Evolutionary conservation across 2,888 invertebrate genomes (phyloP).

Genomic region (Thymelicus sylvestris): DNA sequence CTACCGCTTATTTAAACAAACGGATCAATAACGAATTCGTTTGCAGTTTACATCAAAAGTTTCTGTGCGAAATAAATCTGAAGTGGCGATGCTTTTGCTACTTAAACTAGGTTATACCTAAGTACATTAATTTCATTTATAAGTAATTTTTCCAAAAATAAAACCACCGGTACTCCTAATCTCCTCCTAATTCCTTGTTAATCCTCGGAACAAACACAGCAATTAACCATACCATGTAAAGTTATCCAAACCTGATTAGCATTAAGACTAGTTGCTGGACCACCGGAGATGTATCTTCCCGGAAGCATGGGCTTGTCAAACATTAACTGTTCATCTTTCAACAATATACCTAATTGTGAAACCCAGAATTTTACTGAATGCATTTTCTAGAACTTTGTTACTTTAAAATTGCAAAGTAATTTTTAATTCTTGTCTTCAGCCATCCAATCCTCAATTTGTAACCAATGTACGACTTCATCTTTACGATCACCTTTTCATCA

Average conservation of each 20-base stretch:
- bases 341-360: not conserved
- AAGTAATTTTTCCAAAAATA: slow-evolving; percentile 2
- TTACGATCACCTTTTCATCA: too few species aligned
- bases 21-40: not conserved
- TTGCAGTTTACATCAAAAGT: not conserved
- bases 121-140: not conserved
- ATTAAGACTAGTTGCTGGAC: slow-evolving; percentile 28
- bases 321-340: not conserved
- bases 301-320: slow-evolving; percentile 16
- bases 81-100: not conserved
- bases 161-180: not conserved
- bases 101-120: too few species aligned
- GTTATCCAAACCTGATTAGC: slow-evolving; percentile 28
- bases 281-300: slow-evolving; percentile 37
- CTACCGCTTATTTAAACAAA: not conserved
- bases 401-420: not conserved
- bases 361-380: not conserved
- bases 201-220: slow-evolving; percentile 19
- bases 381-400: too few species aligned
- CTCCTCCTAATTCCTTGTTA: not conserved
- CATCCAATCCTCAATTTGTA: not conserved
- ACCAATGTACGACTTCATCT: too few species aligned
- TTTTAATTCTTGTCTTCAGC: not conserved
- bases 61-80: not conserved
- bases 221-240: slow-evolving; percentile 29